Evolutionary conservation across 1,140 invertebrate species (phyloP).

Genomic region (Ditylenchus dipsaci): DNA sequence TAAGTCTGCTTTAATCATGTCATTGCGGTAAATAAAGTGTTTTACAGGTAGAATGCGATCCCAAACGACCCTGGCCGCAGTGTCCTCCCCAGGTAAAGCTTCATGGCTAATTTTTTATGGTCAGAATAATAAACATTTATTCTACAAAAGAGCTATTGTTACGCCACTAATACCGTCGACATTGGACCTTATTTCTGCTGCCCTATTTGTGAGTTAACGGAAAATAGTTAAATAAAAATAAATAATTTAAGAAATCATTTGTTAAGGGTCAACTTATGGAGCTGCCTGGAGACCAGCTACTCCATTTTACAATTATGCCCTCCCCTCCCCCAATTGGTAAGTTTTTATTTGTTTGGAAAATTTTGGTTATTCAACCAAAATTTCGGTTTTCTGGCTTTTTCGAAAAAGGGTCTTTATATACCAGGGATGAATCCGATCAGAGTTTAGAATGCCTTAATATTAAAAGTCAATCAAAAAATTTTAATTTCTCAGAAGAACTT

Average conservation of each 20-base stretch:
- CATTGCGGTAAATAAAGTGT: too few relatives aligned
- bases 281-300: conserved; percentile 57
- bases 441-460: too few relatives aligned
- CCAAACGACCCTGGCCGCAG: conserved; percentile 57
- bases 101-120: too few relatives aligned
- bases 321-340: conserved; percentile 47
- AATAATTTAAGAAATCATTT: background rate
- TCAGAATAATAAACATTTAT: too few relatives aligned
- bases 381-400: background rate
- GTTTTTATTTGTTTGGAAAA: background rate
- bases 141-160: conserved; percentile 47
- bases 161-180: conserved; percentile 57
- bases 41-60: conserved; percentile 51
- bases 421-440: too few relatives aligned
- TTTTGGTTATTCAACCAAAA: background rate
- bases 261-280: conserved; percentile 55
- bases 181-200: conserved; percentile 58
- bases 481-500: too few relatives aligned
- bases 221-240: background rate
- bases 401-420: too few relatives aligned
- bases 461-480: too few relatives aligned
- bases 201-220: conserved; percentile 52
- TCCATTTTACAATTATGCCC: conserved; percentile 58
- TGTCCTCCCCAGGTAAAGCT: conserved; percentile 49
- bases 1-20: too few relatives aligned